A percentile compares a stretch with the other conserved stretches of the same genome.
These are phyloP conservation scores for Australoheros scitulus DNA, from an alignment of 2,113 vertebrate genomes.

Conservation along the genomic window DNA sequence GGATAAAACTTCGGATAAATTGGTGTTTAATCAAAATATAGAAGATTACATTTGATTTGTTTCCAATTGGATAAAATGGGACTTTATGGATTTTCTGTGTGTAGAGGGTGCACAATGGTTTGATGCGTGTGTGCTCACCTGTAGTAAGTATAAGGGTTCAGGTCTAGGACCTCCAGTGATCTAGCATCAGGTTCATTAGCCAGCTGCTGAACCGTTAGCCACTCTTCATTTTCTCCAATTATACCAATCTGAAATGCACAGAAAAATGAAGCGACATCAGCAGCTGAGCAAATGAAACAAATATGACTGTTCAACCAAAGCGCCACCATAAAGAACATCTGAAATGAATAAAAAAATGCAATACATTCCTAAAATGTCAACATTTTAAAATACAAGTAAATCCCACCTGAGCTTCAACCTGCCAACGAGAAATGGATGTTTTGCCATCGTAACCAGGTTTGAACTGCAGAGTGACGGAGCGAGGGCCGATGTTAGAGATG, in stretches of 20 bases:
- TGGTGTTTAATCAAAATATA: conserved; percentile 7
- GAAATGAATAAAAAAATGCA: background rate
- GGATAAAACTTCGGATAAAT: background rate
- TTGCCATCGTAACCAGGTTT: conserved; percentile 95
- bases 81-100: background rate
- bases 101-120: background rate
- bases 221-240: conserved; percentile 90
- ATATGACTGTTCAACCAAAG: background rate
- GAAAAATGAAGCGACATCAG: background rate
- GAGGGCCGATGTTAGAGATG: conserved; percentile 94
- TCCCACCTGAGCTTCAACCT: conserved; percentile 93
- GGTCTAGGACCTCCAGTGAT: conserved; percentile 89
- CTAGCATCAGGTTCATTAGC: conserved; percentile 89
- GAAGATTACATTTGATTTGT: conserved; percentile 13
- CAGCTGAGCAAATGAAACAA: conserved; percentile 17
- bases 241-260: conserved; percentile 84
- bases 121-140: conserved; percentile 73
- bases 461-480: conserved; percentile 93
- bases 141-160: conserved; percentile 94
- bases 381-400: background rate
- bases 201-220: conserved; percentile 88
- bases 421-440: conserved; percentile 97
- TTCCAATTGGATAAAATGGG: conserved; percentile 19
- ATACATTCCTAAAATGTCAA: background rate
- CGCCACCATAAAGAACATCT: background rate